These are phyloP conservation scores for Hipposideros armiger DNA, from an alignment of 2,113 vertebrate species.

Conservation along the genomic window DNA sequence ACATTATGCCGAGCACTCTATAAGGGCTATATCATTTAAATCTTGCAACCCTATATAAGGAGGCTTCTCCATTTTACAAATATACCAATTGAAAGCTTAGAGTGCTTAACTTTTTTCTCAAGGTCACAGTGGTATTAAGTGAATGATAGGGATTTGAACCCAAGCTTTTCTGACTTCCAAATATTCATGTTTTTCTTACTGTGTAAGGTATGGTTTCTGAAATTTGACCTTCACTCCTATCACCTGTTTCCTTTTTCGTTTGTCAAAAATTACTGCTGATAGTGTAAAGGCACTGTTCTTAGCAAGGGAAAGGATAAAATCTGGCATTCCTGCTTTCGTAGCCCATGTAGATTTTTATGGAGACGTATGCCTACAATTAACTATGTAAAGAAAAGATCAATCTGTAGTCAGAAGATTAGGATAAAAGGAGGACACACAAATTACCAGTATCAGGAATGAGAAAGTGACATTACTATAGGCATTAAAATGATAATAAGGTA, in stretches of 20 bases:
- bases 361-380: not conserved
- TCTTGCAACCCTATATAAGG: not conserved
- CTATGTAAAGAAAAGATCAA: not conserved
- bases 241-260: not conserved
- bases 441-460: not conserved
- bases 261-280: not conserved
- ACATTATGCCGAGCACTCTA: not conserved
- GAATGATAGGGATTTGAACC: not conserved
- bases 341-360: not conserved
- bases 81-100: not conserved
- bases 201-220: not conserved
- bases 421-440: not conserved
- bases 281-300: not conserved
- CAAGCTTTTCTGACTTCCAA: not conserved
- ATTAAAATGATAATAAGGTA: not conserved
- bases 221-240: not conserved
- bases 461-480: not conserved
- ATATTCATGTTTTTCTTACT: not conserved
- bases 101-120: not conserved
- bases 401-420: not conserved
- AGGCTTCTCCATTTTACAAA: not conserved
- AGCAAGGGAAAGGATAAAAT: constrained; percentile 13
- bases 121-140: not conserved
- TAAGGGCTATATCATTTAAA: not conserved
- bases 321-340: not conserved